Conservation (phyloP, 2,113 vertebrate genomes). For the Petrocephalus zakoni region DNA sequence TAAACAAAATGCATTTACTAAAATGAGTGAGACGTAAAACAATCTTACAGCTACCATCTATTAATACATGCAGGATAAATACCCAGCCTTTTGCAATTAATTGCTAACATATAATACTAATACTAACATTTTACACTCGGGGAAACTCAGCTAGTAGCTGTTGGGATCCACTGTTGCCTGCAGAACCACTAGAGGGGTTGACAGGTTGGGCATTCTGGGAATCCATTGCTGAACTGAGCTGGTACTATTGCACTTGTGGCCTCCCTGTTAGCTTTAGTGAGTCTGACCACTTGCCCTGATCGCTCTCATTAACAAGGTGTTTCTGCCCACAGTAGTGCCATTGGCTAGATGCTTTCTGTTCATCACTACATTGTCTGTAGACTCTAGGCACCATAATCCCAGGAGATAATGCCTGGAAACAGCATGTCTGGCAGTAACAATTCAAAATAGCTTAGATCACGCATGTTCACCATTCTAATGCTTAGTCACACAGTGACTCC, state of each 20-base stretch:
- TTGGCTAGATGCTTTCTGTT: neutral
- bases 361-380: neutral
- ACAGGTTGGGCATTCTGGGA: neutral
- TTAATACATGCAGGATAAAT: neutral
- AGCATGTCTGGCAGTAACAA: neutral
- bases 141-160: neutral
- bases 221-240: neutral
- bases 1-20: neutral
- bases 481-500: neutral
- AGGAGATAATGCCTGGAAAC: neutral
- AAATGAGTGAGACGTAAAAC: neutral
- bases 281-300: neutral
- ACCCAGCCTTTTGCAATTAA: neutral
- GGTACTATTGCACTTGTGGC: neutral
- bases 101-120: neutral
- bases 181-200: neutral
- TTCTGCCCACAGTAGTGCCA: neutral
- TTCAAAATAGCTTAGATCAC: neutral
- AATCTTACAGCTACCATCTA: neutral
- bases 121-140: neutral
- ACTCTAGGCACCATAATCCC: neutral
- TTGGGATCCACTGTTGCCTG: neutral
- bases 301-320: neutral
- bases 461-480: neutral
- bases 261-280: neutral